Evolutionary conservation across 2,797 vertebrate genomes (phyloP).

Genomic region (Molossus molossus): DNA sequence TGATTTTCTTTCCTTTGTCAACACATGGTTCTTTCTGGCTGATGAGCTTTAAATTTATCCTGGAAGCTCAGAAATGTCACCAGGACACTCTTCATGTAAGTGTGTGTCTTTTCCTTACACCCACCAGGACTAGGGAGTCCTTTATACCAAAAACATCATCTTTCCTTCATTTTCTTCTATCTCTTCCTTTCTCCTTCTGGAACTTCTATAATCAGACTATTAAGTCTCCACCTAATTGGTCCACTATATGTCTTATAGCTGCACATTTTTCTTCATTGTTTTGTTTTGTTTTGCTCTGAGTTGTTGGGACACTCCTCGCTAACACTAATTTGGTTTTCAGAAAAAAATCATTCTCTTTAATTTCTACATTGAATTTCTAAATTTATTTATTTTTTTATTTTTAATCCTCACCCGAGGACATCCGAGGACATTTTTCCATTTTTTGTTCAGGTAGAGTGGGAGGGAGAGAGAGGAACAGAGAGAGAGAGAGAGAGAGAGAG

Average conservation of each 20-base stretch:
- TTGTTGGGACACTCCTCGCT: neutral
- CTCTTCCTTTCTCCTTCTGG: conserved; percentile 12
- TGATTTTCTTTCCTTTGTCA: neutral
- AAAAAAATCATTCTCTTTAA: neutral
- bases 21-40: neutral
- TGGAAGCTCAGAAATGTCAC: conserved; percentile 28
- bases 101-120: conserved; percentile 17
- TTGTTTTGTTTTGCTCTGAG: neutral
- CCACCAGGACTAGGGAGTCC: neutral
- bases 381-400: no score
- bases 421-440: no score
- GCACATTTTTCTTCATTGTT: conserved; percentile 12
- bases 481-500: no score
- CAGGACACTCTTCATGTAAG: neutral
- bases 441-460: no score
- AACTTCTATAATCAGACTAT: neutral
- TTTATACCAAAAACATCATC: neutral
- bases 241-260: neutral
- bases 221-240: neutral
- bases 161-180: neutral
- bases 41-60: neutral
- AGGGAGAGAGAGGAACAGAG: no score
- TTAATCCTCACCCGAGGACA: no score
- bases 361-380: neutral
- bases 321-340: conserved; percentile 12